These are phyloP conservation scores for Oncorhynchus kisutch DNA, from an alignment of 2,113 vertebrate genomes.

Conservation along the genomic window DNA sequence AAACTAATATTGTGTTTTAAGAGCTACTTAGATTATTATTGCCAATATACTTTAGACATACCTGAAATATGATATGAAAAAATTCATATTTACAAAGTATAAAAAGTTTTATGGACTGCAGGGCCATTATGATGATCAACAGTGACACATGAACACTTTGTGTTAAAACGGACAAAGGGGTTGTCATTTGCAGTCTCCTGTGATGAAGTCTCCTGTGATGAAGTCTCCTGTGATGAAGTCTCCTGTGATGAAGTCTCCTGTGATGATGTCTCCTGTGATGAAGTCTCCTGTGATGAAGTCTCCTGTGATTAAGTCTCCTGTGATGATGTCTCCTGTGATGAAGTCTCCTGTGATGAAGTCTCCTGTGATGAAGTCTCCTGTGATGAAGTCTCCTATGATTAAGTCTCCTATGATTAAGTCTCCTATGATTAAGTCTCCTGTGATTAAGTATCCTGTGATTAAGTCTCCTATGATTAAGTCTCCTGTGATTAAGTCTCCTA, in stretches of 20 bases:
- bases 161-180: slow-evolving; percentile 31
- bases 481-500: not conserved
- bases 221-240: slow-evolving; percentile 20
- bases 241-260: not conserved
- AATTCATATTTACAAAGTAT: slow-evolving; percentile 52
- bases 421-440: slow-evolving; percentile 1
- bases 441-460: slow-evolving; percentile 15
- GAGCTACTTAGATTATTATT: slow-evolving; percentile 55
- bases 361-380: slow-evolving; percentile 16
- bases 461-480: slow-evolving; percentile 2
- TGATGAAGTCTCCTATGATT: no score
- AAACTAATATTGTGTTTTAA: slow-evolving; percentile 63
- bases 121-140: slow-evolving; percentile 34
- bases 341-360: not conserved
- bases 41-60: slow-evolving; percentile 41
- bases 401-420: not conserved
- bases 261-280: slow-evolving; percentile 20
- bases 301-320: slow-evolving; percentile 1
- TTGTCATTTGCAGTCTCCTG: not conserved
- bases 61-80: slow-evolving; percentile 33
- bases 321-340: slow-evolving; percentile 16
- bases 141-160: slow-evolving; percentile 32
- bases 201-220: not conserved
- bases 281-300: slow-evolving; percentile 2
- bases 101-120: slow-evolving; percentile 42